These are phyloP conservation scores for Cephus nigrinus DNA, from an alignment of 2,888 invertebrate genomes.

Conservation along the genomic window DNA sequence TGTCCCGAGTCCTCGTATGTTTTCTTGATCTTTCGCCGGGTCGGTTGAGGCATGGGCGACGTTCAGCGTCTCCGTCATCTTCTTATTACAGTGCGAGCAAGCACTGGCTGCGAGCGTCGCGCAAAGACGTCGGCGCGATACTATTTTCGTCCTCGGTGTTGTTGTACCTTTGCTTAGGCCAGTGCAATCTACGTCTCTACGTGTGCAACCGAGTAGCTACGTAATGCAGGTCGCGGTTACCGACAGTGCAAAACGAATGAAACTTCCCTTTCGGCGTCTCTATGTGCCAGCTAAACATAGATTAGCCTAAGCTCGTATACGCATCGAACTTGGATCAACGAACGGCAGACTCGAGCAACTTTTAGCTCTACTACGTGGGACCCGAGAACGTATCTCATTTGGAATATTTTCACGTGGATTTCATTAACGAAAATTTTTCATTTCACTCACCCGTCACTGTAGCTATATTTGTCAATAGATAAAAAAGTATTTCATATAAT, in stretches of 20 bases:
- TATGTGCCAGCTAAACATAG: slow-evolving; percentile 19
- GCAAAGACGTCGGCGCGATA: slow-evolving; percentile 11
- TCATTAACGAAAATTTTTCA: background rate
- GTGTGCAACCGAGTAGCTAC: slow-evolving; percentile 22
- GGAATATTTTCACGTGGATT: background rate
- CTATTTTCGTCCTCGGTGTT: slow-evolving; percentile 46
- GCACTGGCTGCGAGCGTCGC: background rate
- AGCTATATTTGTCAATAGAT: no score
- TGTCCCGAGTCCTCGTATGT: background rate
- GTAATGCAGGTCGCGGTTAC: slow-evolving; percentile 58
- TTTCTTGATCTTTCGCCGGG: background rate
- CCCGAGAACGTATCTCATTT: background rate
- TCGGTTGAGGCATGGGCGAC: background rate
- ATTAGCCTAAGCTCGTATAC: slow-evolving; percentile 5
- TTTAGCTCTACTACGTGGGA: background rate
- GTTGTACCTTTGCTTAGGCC: slow-evolving; percentile 29
- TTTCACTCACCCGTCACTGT: no score
- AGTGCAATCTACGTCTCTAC: background rate
- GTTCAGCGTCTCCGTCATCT: background rate
- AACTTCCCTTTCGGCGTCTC: slow-evolving; percentile 9
- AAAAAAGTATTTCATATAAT: no score
- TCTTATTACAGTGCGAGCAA: background rate
- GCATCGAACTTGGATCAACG: slow-evolving; percentile 43
- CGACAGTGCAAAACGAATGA: slow-evolving; percentile 42
- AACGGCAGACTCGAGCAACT: slow-evolving; percentile 18